phyloP scores from a whole-genome alignment of 2,888 invertebrate genomes.

The Pterobdella sp. region DNA sequence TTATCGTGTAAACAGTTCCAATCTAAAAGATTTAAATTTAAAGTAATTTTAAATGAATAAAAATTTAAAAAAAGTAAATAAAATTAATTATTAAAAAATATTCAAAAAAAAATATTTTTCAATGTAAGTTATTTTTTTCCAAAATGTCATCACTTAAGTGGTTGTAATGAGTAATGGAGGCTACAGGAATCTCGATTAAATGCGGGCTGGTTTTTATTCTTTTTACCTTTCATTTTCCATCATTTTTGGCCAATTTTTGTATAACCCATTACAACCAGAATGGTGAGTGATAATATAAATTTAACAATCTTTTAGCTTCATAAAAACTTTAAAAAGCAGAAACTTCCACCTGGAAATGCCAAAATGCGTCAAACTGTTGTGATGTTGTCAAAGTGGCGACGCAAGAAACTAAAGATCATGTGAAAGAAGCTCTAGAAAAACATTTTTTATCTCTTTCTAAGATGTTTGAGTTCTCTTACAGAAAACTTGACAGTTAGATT shows the following conservation, averaged over 20 bases:
- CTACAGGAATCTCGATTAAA: too few relatives aligned
- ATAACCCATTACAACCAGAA: background rate
- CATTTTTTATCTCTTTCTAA: slow-evolving; percentile 1
- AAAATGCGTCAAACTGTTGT: background rate
- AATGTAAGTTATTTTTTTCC: too few relatives aligned
- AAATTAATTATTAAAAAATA: too few relatives aligned
- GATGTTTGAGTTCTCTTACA: background rate
- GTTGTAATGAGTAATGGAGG: too few relatives aligned
- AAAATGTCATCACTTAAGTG: too few relatives aligned
- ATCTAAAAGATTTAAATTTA: too few relatives aligned
- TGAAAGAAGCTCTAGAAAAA: background rate
- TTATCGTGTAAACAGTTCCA: too few relatives aligned
- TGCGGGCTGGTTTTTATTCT: too few relatives aligned
- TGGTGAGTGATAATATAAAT: background rate
- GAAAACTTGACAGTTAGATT: background rate
- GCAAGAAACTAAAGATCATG: background rate
- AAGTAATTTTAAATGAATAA: too few relatives aligned
- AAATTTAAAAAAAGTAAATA: too few relatives aligned
- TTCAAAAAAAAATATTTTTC: too few relatives aligned
- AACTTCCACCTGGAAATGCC: background rate
- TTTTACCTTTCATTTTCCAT: background rate
- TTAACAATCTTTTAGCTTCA: background rate
- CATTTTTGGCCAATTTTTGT: background rate
- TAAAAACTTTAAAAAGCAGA: background rate
- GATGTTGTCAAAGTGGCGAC: background rate